Evolutionary conservation across 92 coral and sea anemone species (phyloP), one percentile per base, ranked within the genome.

Genomic region (Umimayanthus chanpuru): DNA sequence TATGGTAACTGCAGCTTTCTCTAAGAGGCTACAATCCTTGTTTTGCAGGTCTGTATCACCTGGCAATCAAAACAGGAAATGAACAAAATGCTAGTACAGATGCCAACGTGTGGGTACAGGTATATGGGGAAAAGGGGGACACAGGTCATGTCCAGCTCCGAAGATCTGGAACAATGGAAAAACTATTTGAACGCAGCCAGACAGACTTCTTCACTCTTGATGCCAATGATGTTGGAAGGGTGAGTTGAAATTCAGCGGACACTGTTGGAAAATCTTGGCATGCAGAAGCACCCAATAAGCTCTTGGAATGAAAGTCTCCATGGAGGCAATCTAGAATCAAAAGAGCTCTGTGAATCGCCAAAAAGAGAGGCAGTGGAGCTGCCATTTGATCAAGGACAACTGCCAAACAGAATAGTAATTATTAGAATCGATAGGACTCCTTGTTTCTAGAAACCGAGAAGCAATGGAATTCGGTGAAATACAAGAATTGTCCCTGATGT

Each of bases 211-310:
- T 97, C 70, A 97, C 98, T 38, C 87, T 97, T 36, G 95, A 94
- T 38, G 99, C 99, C 73, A 94, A 89, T 73, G 99, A 97, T 87
- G 95, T 97, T 9, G 99, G 99, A 73, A 93, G 89, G 98, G 99
- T 97, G 61, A 78, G 89, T 40, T 23, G 0, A 49, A 75, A 39
- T 38, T 20, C 47, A 9, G 0, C 10, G 73, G 73, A n/a, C 1
- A 9, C 50, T 76, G 12, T 16, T 10, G 36, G n/a, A 53, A 47
- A 47, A 47, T 11, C 9, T 47, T 47, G 58, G 20, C 20, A 4
- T 61, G 68, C 21, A 61, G 26, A 61, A 23, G 26, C 25, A 61
- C 21, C 3, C 0, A 55, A 11, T 11, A 16, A 55, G 64, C 3
- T 32, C 36, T 32, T 32, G 36, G 36, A 32, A 32, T 32, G 23